Base-by-base conservation (phyloP, 2,797 vertebrate genomes). In the Podargus strigoides region DNA sequence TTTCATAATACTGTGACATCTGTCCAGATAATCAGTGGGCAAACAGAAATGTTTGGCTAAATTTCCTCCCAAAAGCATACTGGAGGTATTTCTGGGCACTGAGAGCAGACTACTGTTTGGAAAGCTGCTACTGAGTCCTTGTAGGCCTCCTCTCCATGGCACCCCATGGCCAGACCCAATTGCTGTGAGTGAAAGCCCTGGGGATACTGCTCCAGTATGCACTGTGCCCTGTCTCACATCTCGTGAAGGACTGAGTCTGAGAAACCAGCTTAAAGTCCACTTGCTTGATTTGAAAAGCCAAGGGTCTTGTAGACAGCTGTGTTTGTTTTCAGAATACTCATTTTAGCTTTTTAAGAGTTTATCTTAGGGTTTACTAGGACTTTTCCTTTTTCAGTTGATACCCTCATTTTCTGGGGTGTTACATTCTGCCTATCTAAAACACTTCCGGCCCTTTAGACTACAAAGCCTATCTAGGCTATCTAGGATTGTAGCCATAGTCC, bases 301-400 rank as follows among this genome's bases (percentile, higher is more conserved):
- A 13, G 10, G 7, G 20, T 60, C 41, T 30, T 60, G 34, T n/a
- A 37, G 28, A 44, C 41, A 78, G 36, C 11, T 7, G 21, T 60
- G 20, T 17, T 81, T 81, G 9, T 47, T 83, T 74, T 77, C 50
- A 58, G 42, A 68, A 68, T 63, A 52, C 3, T 20, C 6, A 2
- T 0, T 72, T 42, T 17, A 53, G 34, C 12, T 39, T 79, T 92
- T 44, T 47, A 62, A 53, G 26, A 24, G n/a, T 0, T 1, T 49
- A 55, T 59, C 49, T 12, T 32, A 30, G n/a, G 28, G 8, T 42
- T 89, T 73, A 7, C 76, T 66, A 75, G 27, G 34, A 44, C 28
- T 60, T 44, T 22, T 5, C 18, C 63, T 44, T 82, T 82, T 85
- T 44, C 26, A 18, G 10, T 37, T n/a, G n/a, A 34, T 87, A 22